These are phyloP conservation scores for Drosophila meridionalis DNA, from an alignment of 2,888 invertebrate species.

Conservation along the genomic window DNA sequence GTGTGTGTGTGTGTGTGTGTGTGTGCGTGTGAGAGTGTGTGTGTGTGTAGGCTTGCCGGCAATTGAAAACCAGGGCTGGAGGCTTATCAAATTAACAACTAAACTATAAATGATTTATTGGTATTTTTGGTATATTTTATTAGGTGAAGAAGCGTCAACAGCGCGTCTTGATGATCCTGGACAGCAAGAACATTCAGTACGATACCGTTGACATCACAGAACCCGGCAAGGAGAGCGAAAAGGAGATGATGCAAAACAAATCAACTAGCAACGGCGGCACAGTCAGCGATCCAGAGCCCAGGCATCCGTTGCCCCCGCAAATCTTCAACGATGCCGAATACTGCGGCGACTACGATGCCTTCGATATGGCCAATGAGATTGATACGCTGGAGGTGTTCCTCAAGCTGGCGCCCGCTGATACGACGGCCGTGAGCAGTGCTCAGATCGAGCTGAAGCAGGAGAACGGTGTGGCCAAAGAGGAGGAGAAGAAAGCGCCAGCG, in stretches of 20 bases:
- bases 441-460: constrained; percentile 85
- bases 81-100: neutral
- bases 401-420: constrained; percentile 88
- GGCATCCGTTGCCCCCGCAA: constrained; percentile 96
- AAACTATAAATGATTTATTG: neutral
- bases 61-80: constrained; percentile 44
- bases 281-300: constrained; percentile 90
- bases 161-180: constrained; percentile 96
- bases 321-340: constrained; percentile 94
- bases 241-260: constrained; percentile 96
- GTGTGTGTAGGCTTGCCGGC: constrained; percentile 63
- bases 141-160: constrained; percentile 98
- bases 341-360: constrained; percentile 97
- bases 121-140: constrained; percentile 1
- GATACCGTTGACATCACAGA: constrained; percentile 97
- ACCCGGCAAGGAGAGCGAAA: constrained; percentile 94
- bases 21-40: too few relatives aligned
- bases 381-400: constrained; percentile 95
- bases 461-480: constrained; percentile 77
- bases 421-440: constrained; percentile 85
- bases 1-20: neutral
- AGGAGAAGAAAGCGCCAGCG: constrained; percentile 49
- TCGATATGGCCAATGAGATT: constrained; percentile 95
- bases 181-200: constrained; percentile 95
- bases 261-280: constrained; percentile 91